Base-by-base conservation (phyloP, 2,797 vertebrate genomes). In the Phoxinus dragarum region DNA sequence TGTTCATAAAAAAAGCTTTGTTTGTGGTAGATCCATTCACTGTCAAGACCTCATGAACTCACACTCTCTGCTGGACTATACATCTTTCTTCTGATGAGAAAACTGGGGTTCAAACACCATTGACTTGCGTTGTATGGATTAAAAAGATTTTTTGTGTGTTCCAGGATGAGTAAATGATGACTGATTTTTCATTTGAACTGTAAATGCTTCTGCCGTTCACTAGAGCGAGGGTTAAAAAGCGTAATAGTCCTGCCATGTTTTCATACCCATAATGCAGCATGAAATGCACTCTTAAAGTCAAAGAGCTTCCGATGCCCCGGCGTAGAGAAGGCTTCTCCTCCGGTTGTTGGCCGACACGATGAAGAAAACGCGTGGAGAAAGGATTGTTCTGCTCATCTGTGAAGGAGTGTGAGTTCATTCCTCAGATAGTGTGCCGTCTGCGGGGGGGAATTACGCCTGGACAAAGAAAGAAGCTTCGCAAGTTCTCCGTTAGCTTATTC, bases 321-420 rank as follows among this genome's bases (percentile, higher is more conserved):
- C 6, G 3, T 47, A 16, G 44, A 52, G 49, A 66, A 31, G 27
- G 6, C 44, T 72, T 87, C 75, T 89, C 76, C 52, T 76, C 54
- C 80, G 81, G 79, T 78, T 68, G 81, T 87, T 74, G 84, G 61
- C 81, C 83, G 64, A 19, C 72, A 40, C 87, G 84, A 90, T 89
- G 87, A 76, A 75, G 85, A 90, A 88, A 85, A 72, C 86, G 64
- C 5, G 36, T 79, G 72, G 88, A 88, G 84, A 89, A 87, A 82
- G 88, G 75, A 91, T 90, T 90, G 86, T 87, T 92, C 85, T 84
- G 88, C 91, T 91, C 90, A 92, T 87, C 75, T 42, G 87, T 87
- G 90, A 88, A 89, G 88, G 88, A 88, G 79, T 88, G 86, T 31
- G 44, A 47, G 44, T 68, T 82, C 61, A 84, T 67, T 79, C 67